These are phyloP conservation scores for Cantharis lateralis DNA, from an alignment of 2,888 invertebrate genomes.

Conservation along the genomic window DNA sequence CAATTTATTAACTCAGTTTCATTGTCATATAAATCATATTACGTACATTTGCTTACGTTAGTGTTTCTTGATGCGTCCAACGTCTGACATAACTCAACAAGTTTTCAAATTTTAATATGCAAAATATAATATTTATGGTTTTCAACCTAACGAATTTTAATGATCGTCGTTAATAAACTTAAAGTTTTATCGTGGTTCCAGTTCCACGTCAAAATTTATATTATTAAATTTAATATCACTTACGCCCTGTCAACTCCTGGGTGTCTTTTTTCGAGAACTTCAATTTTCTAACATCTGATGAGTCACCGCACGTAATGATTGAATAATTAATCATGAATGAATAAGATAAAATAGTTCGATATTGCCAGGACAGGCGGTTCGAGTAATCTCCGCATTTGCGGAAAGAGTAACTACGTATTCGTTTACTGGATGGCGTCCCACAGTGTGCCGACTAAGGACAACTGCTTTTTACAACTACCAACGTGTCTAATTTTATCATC, in stretches of 20 bases:
- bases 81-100: neutral
- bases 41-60: neutral
- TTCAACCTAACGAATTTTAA: neutral
- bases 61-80: neutral
- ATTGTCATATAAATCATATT: neutral
- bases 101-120: neutral
- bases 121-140: neutral
- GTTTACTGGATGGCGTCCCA: neutral
- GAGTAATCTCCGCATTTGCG: neutral
- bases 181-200: neutral
- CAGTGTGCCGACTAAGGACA: neutral
- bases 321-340: neutral
- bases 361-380: neutral
- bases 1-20: neutral
- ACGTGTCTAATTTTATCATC: neutral
- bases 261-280: no score
- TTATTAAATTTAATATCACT: neutral
- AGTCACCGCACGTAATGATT: neutral
- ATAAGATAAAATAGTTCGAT: neutral
- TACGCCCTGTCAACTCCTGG: neutral
- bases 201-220: neutral
- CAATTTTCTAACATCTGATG: neutral
- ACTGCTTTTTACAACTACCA: neutral
- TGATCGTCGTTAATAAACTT: neutral
- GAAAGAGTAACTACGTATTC: neutral